phyloP scores from a whole-genome alignment of 2,888 invertebrate genomes.

The Brachynemurus nebulosus region DNA sequence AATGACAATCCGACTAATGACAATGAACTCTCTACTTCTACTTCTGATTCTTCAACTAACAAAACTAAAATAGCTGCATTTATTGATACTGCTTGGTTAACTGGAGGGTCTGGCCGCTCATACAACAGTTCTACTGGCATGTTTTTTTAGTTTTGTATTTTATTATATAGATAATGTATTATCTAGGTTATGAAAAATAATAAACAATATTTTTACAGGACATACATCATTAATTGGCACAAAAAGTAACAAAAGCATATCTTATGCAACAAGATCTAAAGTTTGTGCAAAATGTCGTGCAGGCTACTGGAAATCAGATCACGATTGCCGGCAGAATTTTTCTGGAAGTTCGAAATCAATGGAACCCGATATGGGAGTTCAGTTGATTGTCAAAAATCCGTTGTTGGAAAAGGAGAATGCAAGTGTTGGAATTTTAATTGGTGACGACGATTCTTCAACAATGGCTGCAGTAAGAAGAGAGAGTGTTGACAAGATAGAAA shows the following conservation, averaged over 20 bases:
- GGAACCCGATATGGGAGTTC: conserved; percentile 17
- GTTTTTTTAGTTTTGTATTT: background rate
- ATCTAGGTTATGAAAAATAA: background rate
- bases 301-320: conserved; percentile 5
- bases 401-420: conserved; percentile 13
- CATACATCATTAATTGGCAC: conserved; percentile 3
- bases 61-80: background rate
- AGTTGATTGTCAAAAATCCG: conserved; percentile 13
- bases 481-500: conserved; percentile 1
- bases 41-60: conserved; percentile 2
- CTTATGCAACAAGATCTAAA: conserved; percentile 4
- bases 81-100: conserved; percentile 4
- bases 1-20: conserved; percentile 2
- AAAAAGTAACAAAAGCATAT: background rate
- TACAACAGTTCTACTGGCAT: conserved; percentile 6
- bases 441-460: conserved; percentile 16
- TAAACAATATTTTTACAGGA: background rate
- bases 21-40: background rate
- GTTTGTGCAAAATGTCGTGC: conserved; percentile 4
- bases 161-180: background rate
- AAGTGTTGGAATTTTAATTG: conserved; percentile 12
- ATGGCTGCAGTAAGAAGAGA: conserved; percentile 15
- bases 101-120: background rate
- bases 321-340: conserved; percentile 17
- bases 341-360: conserved; percentile 17